These are phyloP conservation scores for Papilio polytes DNA, from an alignment of 1,140 invertebrate genomes.

Conservation along the genomic window DNA sequence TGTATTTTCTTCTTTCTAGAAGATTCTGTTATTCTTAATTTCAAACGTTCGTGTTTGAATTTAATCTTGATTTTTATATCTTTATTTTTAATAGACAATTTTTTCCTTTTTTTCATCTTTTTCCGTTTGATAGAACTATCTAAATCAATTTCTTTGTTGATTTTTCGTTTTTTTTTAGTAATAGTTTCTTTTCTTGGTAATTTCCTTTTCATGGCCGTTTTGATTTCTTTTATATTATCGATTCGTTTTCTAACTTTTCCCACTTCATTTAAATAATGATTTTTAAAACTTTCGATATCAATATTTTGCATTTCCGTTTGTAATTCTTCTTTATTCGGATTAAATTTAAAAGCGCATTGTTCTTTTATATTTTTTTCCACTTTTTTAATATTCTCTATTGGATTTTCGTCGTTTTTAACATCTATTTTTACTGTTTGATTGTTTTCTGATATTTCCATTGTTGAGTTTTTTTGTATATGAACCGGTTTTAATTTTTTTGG, in stretches of 20 bases:
- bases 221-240: conserved; percentile 43
- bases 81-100: conserved; percentile 54
- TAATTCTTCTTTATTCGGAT: conserved; percentile 54
- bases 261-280: conserved; percentile 66
- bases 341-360: conserved; percentile 61
- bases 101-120: conserved; percentile 35
- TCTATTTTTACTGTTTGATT: conserved; percentile 60
- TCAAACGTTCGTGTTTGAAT: conserved; percentile 53
- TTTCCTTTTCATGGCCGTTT: conserved; percentile 39
- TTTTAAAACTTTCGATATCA: conserved; percentile 69
- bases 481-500: conserved; percentile 60
- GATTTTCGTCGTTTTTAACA: conserved; percentile 48
- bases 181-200: conserved; percentile 18
- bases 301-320: conserved; percentile 53
- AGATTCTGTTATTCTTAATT: conserved; percentile 52
- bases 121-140: conserved; percentile 28
- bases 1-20: conserved; percentile 44
- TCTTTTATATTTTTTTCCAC: conserved; percentile 45
- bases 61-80: conserved; percentile 62
- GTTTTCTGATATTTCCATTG: conserved; percentile 65
- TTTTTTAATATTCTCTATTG: neutral
- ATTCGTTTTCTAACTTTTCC: conserved; percentile 47
- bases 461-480: conserved; percentile 58
- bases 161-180: conserved; percentile 41
- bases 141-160: neutral